Conservation (phyloP, 2,888 invertebrate species). For the Beris morrisii region DNA sequence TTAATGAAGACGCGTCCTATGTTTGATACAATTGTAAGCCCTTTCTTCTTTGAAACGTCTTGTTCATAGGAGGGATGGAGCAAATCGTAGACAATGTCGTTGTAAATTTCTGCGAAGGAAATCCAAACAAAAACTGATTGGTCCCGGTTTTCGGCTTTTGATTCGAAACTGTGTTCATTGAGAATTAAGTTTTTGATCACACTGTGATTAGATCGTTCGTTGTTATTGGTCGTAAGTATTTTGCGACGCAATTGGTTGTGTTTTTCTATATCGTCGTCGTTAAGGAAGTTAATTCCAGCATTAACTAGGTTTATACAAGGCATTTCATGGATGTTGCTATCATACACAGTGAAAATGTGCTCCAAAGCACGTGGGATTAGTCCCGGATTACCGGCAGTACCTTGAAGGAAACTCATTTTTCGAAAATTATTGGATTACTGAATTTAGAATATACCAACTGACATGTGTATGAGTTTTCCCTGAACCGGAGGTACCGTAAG, state of each 20-base stretch:
- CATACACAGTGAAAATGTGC: slow-evolving; percentile 54
- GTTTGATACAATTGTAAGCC: slow-evolving; percentile 50
- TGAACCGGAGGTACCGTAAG: slow-evolving; percentile 88
- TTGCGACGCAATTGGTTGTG: slow-evolving; percentile 47
- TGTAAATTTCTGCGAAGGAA: slow-evolving; percentile 88
- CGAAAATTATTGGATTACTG: too few relatives aligned
- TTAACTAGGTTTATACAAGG: slow-evolving; percentile 56
- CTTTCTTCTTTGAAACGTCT: slow-evolving; percentile 59
- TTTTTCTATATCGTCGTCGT: slow-evolving; percentile 47
- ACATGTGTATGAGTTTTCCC: slow-evolving; percentile 84
- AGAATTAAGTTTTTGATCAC: slow-evolving; percentile 44
- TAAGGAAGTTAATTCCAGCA: slow-evolving; percentile 51
- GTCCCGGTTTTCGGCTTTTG: slow-evolving; percentile 43
- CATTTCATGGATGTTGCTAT: slow-evolving; percentile 44
- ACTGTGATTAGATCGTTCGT: slow-evolving; percentile 45
- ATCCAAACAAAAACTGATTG: slow-evolving; percentile 68
- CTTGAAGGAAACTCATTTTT: slow-evolving; percentile 43
- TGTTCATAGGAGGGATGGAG: slow-evolving; percentile 59
- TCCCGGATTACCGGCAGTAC: slow-evolving; percentile 64
- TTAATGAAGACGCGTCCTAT: slow-evolving; percentile 57
- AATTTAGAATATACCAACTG: slow-evolving; percentile 47
- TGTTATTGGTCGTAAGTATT: slow-evolving; percentile 46
- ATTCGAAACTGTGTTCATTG: slow-evolving; percentile 46
- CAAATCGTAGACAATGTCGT: slow-evolving; percentile 85
- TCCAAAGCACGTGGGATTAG: slow-evolving; percentile 65